Percentiles rank a stretch among this genome's conserved stretches.
These are phyloP conservation scores for Adela reaumurella DNA, from an alignment of 2,888 invertebrate species.

Conservation along the genomic window DNA sequence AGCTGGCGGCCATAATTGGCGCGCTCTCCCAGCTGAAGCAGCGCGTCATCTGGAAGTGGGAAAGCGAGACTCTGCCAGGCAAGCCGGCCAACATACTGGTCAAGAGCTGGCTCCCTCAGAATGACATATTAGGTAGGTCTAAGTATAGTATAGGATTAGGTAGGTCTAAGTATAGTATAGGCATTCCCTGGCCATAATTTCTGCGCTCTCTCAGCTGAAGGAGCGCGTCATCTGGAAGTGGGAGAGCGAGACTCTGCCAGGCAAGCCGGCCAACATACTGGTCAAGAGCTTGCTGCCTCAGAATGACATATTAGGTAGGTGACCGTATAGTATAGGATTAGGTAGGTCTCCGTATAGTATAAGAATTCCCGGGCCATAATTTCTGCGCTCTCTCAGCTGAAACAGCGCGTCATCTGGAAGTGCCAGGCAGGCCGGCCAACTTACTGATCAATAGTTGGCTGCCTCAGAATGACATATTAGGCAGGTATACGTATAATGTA, in stretches of 20 bases:
- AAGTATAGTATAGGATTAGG: too few relatives aligned
- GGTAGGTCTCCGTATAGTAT: too few relatives aligned
- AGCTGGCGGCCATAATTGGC: conserved; percentile 44
- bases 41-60: conserved; percentile 66
- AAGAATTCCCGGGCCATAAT: too few relatives aligned
- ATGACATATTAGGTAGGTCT: conserved; percentile 57
- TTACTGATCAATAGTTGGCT: conserved; percentile 55
- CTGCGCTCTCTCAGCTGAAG: conserved; percentile 50
- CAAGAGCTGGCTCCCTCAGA: conserved; percentile 59
- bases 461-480: conserved; percentile 59
- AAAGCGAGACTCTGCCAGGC: conserved; percentile 45
- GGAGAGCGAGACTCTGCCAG: conserved; percentile 52
- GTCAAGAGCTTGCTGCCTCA: conserved; percentile 59
- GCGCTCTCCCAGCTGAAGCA: conserved; percentile 53
- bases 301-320: conserved; percentile 56
- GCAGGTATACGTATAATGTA: too few relatives aligned
- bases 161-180: too few relatives aligned
- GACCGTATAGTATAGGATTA: too few relatives aligned
- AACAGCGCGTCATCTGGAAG: conserved; percentile 64
- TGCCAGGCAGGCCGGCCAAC: conserved; percentile 50
- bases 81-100: conserved; percentile 53
- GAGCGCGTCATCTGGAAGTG: conserved; percentile 66
- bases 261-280: conserved; percentile 51
- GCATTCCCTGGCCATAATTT: conserved; percentile 50
- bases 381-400: conserved; percentile 47